Conservation (phyloP, 2,888 invertebrate species). For the Podabrus alpinus region DNA sequence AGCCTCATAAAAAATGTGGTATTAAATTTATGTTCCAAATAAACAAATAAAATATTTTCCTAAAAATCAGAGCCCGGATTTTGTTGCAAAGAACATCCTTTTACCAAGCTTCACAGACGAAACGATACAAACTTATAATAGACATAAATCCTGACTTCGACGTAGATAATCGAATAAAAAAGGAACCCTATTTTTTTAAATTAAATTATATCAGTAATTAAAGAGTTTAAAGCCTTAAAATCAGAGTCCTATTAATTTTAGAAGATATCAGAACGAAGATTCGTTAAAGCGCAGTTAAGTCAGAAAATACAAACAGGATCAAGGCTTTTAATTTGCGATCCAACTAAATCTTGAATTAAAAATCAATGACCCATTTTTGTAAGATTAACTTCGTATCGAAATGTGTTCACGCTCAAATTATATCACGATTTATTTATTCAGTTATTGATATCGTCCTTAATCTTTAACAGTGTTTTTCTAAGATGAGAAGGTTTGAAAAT, state of each 20-base stretch:
- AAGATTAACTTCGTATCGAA: background rate
- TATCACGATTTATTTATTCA: background rate
- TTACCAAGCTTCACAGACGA: too few species aligned
- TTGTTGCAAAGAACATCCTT: too few species aligned
- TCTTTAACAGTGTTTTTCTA: too few species aligned
- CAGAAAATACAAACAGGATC: background rate
- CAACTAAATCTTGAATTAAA: background rate
- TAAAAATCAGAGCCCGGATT: too few species aligned
- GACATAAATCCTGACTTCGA: too few species aligned
- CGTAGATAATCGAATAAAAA: too few species aligned
- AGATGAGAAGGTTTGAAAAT: too few species aligned
- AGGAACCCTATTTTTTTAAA: too few species aligned
- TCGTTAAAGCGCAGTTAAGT: background rate
- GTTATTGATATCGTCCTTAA: background rate
- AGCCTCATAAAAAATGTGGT: too few species aligned
- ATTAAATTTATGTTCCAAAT: too few species aligned
- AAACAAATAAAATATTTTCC: too few species aligned
- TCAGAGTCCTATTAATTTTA: background rate
- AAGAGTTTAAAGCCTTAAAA: background rate
- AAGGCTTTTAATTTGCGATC: background rate
- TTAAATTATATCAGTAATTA: background rate
- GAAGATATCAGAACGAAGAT: background rate
- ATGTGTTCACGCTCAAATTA: background rate
- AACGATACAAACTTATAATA: too few species aligned
- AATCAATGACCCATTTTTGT: background rate